These are phyloP conservation scores for Chaetodon trifasciatus DNA, from an alignment of 2,797 vertebrate species.

Conservation along the genomic window DNA sequence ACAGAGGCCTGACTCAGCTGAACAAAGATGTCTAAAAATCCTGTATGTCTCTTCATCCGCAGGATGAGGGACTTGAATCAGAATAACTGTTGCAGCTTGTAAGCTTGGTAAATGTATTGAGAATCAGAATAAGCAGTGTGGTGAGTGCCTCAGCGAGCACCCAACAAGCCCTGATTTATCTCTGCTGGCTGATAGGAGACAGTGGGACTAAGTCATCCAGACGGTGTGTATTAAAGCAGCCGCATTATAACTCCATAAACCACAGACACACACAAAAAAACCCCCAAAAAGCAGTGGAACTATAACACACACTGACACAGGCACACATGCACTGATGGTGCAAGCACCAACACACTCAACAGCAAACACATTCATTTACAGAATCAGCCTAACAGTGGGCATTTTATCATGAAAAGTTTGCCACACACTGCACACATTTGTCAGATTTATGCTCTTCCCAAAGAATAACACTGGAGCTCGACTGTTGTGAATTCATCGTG, in stretches of 20 bases:
- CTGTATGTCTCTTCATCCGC: conserved; percentile 45
- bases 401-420: conserved; percentile 33
- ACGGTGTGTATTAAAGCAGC: conserved; percentile 64
- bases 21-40: conserved; percentile 45
- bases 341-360: not conserved
- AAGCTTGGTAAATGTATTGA: conserved; percentile 45
- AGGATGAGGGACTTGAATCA: conserved; percentile 54
- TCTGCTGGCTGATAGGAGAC: conserved; percentile 62
- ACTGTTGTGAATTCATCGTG: conserved; percentile 15
- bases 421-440: conserved; percentile 20
- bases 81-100: conserved; percentile 56
- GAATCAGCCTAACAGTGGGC: not conserved
- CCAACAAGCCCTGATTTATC: conserved; percentile 76
- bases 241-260: conserved; percentile 50
- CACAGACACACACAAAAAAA: conserved; percentile 8
- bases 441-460: conserved; percentile 26
- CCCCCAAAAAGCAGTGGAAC: conserved; percentile 13
- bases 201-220: conserved; percentile 64
- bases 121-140: conserved; percentile 52
- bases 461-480: not conserved
- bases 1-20: conserved; percentile 23
- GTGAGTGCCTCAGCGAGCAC: conserved; percentile 56
- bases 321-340: not conserved
- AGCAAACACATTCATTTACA: conserved; percentile 21
- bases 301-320: conserved; percentile 18